These are phyloP conservation scores for Drosophila melanica DNA, from an alignment of 1,140 invertebrate species.

Conservation along the genomic window DNA sequence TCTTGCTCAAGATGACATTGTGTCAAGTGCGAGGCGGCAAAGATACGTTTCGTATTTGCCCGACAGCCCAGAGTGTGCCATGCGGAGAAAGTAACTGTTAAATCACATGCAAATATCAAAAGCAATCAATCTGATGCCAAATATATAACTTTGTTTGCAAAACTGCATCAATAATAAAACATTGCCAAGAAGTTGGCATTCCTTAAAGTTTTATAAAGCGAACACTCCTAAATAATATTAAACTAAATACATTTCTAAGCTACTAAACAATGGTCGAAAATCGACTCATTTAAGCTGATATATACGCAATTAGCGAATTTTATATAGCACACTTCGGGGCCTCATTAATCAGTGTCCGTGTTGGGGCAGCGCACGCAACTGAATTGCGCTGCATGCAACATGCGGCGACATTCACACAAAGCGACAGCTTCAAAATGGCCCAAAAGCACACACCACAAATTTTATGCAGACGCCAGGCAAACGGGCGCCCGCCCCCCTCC, in stretches of 20 bases:
- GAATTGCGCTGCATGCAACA: conserved; percentile 39
- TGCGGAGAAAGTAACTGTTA: conserved; percentile 28
- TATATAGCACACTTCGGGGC: conserved; percentile 10
- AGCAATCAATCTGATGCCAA: conserved; percentile 1
- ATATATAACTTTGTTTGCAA: neutral
- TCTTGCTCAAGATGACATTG: neutral
- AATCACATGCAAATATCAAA: conserved; percentile 11
- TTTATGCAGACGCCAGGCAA: conserved; percentile 47
- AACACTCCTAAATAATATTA: too few relatives aligned
- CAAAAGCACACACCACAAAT: conserved; percentile 75
- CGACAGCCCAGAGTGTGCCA: neutral
- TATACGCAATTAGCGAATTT: conserved; percentile 8
- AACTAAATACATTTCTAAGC: too few relatives aligned
- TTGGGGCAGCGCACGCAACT: conserved; percentile 54
- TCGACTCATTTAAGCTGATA: neutral
- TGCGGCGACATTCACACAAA: conserved; percentile 39
- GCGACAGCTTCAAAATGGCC: conserved; percentile 64
- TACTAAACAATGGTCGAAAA: too few relatives aligned
- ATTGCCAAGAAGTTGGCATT: too few relatives aligned
- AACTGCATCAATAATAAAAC: too few relatives aligned
- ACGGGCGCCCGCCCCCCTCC: neutral
- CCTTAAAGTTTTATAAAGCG: too few relatives aligned
- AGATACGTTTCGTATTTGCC: conserved; percentile 6
- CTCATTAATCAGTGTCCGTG: conserved; percentile 63
- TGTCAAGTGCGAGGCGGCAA: conserved; percentile 14